These are phyloP conservation scores for Lophius americanus DNA, from an alignment of 2,797 vertebrate species.

Conservation along the genomic window DNA sequence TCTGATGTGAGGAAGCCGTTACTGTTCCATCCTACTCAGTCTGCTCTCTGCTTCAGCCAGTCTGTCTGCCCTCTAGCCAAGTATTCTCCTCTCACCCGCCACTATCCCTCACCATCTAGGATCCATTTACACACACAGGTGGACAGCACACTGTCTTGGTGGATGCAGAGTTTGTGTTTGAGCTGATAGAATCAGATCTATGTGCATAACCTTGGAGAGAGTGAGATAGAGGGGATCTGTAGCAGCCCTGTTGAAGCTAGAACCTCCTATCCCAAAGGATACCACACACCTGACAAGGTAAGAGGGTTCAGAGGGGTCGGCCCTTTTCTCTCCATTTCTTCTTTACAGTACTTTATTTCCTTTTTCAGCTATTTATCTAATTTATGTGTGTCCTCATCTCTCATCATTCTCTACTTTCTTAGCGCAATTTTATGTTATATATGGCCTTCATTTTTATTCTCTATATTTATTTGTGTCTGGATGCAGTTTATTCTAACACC, in stretches of 20 bases:
- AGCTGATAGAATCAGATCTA: constrained; percentile 18
- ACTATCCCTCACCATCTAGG: constrained; percentile 54
- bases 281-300: constrained; percentile 68
- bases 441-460: not conserved
- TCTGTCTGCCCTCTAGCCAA: constrained; percentile 62
- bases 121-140: constrained; percentile 57
- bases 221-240: constrained; percentile 27
- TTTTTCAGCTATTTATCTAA: constrained; percentile 8
- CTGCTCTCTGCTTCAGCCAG: constrained; percentile 65
- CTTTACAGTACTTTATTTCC: not conserved
- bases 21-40: constrained; percentile 69
- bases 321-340: not conserved
- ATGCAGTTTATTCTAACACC: not conserved
- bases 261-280: constrained; percentile 45
- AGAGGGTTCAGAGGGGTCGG: constrained; percentile 50
- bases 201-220: constrained; percentile 19
- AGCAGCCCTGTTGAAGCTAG: constrained; percentile 21
- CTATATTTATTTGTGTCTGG: not conserved
- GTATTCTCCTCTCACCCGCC: constrained; percentile 59
- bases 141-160: constrained; percentile 26
- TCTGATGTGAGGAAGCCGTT: constrained; percentile 74
- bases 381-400: not conserved
- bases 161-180: constrained; percentile 24
- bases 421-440: not conserved
- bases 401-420: not conserved